Percentiles rank a stretch among this genome's conserved stretches.
Conservation (phyloP, 2,797 vertebrate genomes). For the Poecile montanus region DNA sequence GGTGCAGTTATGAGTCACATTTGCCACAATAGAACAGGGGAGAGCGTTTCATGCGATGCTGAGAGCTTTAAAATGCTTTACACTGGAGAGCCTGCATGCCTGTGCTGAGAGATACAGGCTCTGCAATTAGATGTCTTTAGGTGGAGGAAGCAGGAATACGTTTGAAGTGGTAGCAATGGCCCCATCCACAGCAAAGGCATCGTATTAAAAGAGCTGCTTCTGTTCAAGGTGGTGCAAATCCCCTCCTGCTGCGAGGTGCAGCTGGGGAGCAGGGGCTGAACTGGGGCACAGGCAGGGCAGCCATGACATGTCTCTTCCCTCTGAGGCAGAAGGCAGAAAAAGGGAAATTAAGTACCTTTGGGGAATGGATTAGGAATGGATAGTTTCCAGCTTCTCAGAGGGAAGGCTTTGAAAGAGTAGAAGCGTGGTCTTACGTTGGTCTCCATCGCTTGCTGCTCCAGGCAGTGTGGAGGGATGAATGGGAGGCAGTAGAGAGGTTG, state of each 20-base stretch:
- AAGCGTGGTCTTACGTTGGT: fast-evolving
- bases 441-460: neutral
- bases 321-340: neutral
- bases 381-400: neutral
- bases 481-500: neutral
- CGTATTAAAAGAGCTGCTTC: neutral
- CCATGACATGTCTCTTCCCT: neutral
- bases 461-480: neutral
- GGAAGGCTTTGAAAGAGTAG: neutral
- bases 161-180: neutral
- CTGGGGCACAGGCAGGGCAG: fast-evolving
- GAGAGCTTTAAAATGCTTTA: neutral
- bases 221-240: neutral
- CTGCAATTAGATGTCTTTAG: neutral
- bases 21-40: conserved; percentile 1
- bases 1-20: conserved; percentile 46
- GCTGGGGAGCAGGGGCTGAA: neutral
- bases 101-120: conserved; percentile 41
- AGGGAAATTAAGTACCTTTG: neutral
- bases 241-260: neutral
- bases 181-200: neutral
- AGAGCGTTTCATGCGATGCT: neutral
- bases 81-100: neutral
- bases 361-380: neutral
- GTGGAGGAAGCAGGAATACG: neutral